Evolutionary conservation across 2,113 vertebrate genomes (phyloP).

Genomic region (Nothoprocta pentlandii): DNA sequence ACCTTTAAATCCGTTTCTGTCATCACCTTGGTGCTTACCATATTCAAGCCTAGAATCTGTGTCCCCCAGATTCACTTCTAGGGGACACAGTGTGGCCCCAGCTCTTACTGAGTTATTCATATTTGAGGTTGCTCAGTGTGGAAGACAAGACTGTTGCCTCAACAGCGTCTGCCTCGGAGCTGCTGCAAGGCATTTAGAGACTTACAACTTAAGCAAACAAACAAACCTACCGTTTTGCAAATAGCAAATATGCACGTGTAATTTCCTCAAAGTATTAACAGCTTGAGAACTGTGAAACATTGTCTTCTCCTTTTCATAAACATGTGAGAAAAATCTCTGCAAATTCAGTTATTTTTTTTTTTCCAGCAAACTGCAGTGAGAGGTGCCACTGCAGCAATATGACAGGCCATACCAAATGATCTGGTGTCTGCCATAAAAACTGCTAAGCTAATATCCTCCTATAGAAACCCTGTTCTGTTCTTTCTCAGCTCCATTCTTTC

Average conservation of each 20-base stretch:
- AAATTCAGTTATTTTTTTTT: background rate
- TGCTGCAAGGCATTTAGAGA: background rate
- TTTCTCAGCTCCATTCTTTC: background rate
- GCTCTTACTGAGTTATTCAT: fast-evolving
- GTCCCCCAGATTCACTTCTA: background rate
- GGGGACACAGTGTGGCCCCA: background rate
- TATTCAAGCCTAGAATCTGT: background rate
- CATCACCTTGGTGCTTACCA: background rate
- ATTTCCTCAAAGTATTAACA: conserved; percentile 1
- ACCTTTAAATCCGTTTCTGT: background rate
- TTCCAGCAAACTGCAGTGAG: background rate
- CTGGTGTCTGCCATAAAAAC: background rate
- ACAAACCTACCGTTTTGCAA: background rate
- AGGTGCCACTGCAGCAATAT: background rate
- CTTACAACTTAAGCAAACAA: background rate
- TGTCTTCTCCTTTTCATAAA: background rate
- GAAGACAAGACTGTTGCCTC: background rate
- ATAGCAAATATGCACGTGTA: background rate
- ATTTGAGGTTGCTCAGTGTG: background rate
- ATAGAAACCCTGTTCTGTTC: background rate
- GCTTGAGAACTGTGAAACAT: background rate
- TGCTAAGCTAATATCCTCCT: background rate
- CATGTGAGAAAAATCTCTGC: background rate
- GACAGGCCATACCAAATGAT: background rate
- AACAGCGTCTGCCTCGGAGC: background rate